Evolutionary conservation across 2,797 vertebrate species (phyloP).

Genomic region (Enteromius fasciolatus): DNA sequence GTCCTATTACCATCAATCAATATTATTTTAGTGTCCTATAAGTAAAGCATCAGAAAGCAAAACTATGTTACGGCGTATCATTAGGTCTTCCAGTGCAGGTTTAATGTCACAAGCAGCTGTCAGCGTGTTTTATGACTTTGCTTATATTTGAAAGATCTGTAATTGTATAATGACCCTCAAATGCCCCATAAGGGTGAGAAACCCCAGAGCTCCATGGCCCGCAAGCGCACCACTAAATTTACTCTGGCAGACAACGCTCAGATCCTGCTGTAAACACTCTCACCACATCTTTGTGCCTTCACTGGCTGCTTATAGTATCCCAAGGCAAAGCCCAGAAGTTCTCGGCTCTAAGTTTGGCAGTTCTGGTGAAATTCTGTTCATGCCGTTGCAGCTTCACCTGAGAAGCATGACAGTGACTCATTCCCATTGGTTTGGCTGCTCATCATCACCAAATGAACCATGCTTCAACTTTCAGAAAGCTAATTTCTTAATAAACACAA

Average conservation of each 20-base stretch:
- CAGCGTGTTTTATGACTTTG: slow-evolving; percentile 51
- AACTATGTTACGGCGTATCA: slow-evolving; percentile 4
- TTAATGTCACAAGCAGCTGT: slow-evolving; percentile 41
- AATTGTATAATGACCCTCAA: slow-evolving; percentile 51
- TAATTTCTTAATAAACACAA: slow-evolving; percentile 31
- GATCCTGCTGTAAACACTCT: slow-evolving; percentile 46
- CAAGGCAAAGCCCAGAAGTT: slow-evolving; percentile 30
- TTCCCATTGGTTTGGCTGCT: not conserved
- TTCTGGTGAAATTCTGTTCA: slow-evolving; percentile 13
- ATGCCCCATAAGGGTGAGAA: slow-evolving; percentile 51
- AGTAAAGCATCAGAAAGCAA: slow-evolving; percentile 16
- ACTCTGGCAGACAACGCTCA: slow-evolving; percentile 35
- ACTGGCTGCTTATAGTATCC: slow-evolving; percentile 11
- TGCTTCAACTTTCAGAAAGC: slow-evolving; percentile 14
- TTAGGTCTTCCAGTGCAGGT: slow-evolving; percentile 6
- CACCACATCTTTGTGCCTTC: not conserved
- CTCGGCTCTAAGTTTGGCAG: slow-evolving; percentile 24
- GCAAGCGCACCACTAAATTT: slow-evolving; percentile 33
- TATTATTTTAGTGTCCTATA: slow-evolving; percentile 37
- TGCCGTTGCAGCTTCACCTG: slow-evolving; percentile 7
- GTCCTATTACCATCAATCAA: slow-evolving; percentile 46
- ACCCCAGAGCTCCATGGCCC: slow-evolving; percentile 48
- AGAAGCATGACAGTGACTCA: slow-evolving; percentile 9
- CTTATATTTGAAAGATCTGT: slow-evolving; percentile 51
- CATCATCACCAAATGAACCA: not conserved